Evolutionary conservation across 2,888 invertebrate genomes (phyloP).

Genomic region (Pachydiplax longipennis): DNA sequence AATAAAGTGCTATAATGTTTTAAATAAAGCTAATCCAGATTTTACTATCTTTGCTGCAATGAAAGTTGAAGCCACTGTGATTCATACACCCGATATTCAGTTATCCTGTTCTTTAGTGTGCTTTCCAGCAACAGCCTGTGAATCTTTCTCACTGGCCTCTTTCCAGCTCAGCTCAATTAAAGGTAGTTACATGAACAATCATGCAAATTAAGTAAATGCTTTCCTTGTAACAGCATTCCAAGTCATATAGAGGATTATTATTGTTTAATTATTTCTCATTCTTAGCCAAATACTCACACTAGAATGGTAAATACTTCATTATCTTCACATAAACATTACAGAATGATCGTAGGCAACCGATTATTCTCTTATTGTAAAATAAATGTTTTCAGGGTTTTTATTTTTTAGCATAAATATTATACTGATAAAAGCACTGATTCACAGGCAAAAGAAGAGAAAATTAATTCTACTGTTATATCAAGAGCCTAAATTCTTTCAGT

Average conservation of each 20-base stretch:
- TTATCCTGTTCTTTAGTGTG: not conserved
- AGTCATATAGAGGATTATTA: not conserved
- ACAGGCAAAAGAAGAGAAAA: too few relatives aligned
- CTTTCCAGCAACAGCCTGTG: conserved; percentile 2
- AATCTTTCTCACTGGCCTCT: not conserved
- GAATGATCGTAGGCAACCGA: too few relatives aligned
- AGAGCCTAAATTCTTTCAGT: too few relatives aligned
- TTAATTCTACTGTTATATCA: too few relatives aligned
- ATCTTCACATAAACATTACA: too few relatives aligned
- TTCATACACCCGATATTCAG: not conserved
- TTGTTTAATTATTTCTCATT: too few relatives aligned
- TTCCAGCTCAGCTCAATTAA: not conserved
- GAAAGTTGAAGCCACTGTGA: not conserved
- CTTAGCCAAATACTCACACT: too few relatives aligned
- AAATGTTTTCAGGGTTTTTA: too few relatives aligned
- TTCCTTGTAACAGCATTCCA: not conserved
- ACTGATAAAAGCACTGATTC: too few relatives aligned
- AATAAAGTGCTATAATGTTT: not conserved
- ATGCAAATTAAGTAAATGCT: not conserved
- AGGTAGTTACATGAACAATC: not conserved
- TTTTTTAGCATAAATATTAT: too few relatives aligned
- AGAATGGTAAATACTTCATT: too few relatives aligned
- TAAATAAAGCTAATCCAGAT: not conserved
- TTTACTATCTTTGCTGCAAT: not conserved
- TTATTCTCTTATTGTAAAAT: too few relatives aligned